These are phyloP conservation scores for Sebastes hubbsi DNA, from an alignment of 2,797 vertebrate species.

Conservation along the genomic window DNA sequence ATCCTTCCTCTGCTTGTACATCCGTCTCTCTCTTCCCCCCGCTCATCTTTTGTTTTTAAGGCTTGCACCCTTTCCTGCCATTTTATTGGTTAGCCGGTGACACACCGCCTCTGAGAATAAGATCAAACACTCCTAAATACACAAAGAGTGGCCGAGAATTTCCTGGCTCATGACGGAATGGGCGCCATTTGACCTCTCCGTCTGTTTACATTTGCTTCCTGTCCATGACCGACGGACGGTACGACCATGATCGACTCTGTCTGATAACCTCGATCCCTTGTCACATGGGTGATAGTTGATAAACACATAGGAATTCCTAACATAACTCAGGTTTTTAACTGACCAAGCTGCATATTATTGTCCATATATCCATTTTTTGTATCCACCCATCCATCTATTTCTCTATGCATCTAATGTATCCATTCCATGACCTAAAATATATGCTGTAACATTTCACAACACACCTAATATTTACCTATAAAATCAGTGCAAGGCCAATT, in stretches of 20 bases:
- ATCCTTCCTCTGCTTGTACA: neutral
- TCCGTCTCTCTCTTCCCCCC: neutral
- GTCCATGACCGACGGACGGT: slow-evolving; percentile 20
- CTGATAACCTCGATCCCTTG: neutral
- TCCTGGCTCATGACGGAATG: slow-evolving; percentile 21
- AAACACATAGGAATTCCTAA: neutral
- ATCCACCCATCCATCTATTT: neutral
- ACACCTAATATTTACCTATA: slow-evolving; percentile 24
- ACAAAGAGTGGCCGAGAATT: slow-evolving; percentile 40
- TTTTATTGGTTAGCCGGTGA: slow-evolving; percentile 61
- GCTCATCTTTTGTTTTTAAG: slow-evolving; percentile 17
- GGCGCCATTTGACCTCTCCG: slow-evolving; percentile 23
- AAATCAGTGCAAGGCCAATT: slow-evolving; percentile 12
- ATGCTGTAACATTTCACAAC: neutral
- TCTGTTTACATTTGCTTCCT: slow-evolving; percentile 59
- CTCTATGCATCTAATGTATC: neutral
- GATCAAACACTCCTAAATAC: slow-evolving; percentile 56
- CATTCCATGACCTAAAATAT: neutral
- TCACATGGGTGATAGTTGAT: neutral
- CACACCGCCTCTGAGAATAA: slow-evolving; percentile 63
- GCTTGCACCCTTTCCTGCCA: slow-evolving; percentile 39
- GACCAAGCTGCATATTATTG: neutral
- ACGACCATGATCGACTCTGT: neutral
- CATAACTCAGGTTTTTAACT: neutral
- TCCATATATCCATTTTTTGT: accelerated